phyloP scores from a whole-genome alignment of 1,140 invertebrate species.

The Drosophila lacteicornis region DNA sequence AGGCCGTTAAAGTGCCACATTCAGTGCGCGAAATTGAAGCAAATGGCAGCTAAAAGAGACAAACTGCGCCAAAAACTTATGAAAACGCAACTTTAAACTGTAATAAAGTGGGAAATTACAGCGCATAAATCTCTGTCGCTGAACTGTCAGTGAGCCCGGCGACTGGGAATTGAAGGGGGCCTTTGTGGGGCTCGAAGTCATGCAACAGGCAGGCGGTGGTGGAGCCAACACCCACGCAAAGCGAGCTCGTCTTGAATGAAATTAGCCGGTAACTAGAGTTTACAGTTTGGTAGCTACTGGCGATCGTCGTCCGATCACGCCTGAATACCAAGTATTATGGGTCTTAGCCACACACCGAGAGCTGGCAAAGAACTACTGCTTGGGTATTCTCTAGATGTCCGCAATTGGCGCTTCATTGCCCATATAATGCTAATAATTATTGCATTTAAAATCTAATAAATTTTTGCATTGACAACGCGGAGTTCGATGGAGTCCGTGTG shows the following conservation, averaged over 20 bases:
- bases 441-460: constrained; percentile 84
- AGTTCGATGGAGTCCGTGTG: constrained; percentile 44
- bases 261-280: constrained; percentile 64
- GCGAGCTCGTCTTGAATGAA: constrained; percentile 65
- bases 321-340: constrained; percentile 59
- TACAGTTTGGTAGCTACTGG: constrained; percentile 75
- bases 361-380: constrained; percentile 34
- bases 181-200: constrained; percentile 14
- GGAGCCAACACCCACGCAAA: constrained; percentile 70
- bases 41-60: constrained; percentile 65
- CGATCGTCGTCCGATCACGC: constrained; percentile 12
- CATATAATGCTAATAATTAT: constrained; percentile 84
- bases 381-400: constrained; percentile 63
- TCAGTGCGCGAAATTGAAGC: constrained; percentile 60
- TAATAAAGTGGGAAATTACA: constrained; percentile 83
- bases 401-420: constrained; percentile 75
- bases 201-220: constrained; percentile 30
- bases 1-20: constrained; percentile 31
- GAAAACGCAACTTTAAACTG: constrained; percentile 82
- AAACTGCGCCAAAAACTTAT: constrained; percentile 69
- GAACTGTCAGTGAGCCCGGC: constrained; percentile 59
- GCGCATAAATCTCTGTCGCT: constrained; percentile 78
- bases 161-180: constrained; percentile 26
- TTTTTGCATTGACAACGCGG: constrained; percentile 77
- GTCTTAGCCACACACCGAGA: constrained; percentile 43